Conservation (phyloP, 1,140 invertebrate species). For the Caenorhabditis brenneri region DNA sequence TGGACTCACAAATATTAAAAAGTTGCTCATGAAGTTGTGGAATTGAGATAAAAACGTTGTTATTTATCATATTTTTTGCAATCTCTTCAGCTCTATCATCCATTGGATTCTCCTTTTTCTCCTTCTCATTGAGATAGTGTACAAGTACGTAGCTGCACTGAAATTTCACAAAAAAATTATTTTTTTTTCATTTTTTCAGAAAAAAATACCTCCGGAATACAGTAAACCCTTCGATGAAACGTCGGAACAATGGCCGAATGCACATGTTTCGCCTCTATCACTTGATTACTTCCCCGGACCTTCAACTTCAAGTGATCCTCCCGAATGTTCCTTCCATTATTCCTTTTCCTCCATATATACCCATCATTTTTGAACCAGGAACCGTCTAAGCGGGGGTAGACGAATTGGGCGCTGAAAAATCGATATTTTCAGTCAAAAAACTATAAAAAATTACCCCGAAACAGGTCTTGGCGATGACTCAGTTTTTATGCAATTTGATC, state of each 20-base stretch:
- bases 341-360: slow-evolving; percentile 97
- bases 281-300: slow-evolving; percentile 81
- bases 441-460: neutral
- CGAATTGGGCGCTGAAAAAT: slow-evolving; percentile 41
- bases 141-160: neutral
- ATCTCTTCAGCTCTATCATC: slow-evolving; percentile 8
- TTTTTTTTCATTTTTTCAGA: no score
- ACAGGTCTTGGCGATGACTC: neutral
- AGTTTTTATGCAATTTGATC: neutral
- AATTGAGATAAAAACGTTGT: neutral
- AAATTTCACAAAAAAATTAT: no score
- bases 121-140: neutral
- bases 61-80: neutral
- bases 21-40: slow-evolving; percentile 21
- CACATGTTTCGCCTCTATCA: slow-evolving; percentile 77
- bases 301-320: slow-evolving; percentile 99
- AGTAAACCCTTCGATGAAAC: slow-evolving; percentile 95
- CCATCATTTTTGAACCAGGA: slow-evolving; percentile 77
- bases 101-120: neutral
- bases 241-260: slow-evolving; percentile 96
- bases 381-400: slow-evolving; percentile 38
- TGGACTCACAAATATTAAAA: neutral
- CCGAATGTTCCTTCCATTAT: slow-evolving; percentile 94
- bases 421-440: neutral
- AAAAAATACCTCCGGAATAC: slow-evolving; percentile 83